These are phyloP conservation scores for Neotragus pygmaeus DNA, from an alignment of 2,113 vertebrate genomes.

Conservation along the genomic window DNA sequence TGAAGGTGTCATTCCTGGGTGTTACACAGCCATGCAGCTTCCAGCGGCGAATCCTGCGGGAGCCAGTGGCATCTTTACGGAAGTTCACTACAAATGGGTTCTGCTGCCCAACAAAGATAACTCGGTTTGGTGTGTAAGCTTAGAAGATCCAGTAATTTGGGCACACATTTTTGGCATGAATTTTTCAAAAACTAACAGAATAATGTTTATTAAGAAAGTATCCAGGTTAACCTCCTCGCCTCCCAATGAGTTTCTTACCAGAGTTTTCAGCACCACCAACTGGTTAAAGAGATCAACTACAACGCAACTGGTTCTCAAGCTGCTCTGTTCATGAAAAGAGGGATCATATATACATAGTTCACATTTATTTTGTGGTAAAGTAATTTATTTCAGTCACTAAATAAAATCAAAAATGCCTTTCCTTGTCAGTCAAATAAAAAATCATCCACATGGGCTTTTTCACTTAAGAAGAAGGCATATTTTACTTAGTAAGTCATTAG, in stretches of 20 bases:
- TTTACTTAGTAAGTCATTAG: constrained; percentile 35
- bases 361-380: constrained; percentile 36
- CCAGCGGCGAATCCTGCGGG: background rate
- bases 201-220: background rate
- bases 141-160: background rate
- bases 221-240: background rate
- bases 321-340: constrained; percentile 39
- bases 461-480: background rate
- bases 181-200: constrained; percentile 40
- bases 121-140: background rate
- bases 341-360: constrained; percentile 31
- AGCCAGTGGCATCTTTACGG: background rate
- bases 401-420: constrained; percentile 52
- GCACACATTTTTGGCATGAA: background rate
- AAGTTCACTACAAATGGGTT: background rate
- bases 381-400: constrained; percentile 55
- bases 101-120: background rate
- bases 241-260: constrained; percentile 31
- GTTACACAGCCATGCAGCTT: background rate
- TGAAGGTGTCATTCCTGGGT: background rate
- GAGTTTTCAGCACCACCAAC: constrained; percentile 66
- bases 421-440: constrained; percentile 53
- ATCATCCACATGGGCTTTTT: constrained; percentile 6
- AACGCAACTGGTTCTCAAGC: background rate
- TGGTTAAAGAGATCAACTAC: constrained; percentile 40